phyloP scores from a whole-genome alignment of 2,113 vertebrate genomes.

The Tragelaphus strepsiceros region DNA sequence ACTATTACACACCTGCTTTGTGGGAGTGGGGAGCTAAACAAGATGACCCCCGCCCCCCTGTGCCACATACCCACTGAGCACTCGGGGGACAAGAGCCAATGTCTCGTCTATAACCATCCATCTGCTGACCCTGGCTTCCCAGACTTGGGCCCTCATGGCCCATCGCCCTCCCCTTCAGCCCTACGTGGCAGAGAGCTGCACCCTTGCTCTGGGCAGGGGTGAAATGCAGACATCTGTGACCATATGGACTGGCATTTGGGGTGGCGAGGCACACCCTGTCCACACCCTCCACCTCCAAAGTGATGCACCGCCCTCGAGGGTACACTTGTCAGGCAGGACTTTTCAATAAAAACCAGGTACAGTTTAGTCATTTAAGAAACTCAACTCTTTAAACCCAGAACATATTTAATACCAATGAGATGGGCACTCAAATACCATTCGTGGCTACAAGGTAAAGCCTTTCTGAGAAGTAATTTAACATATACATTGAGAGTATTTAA shows the following conservation, averaged over 20 bases:
- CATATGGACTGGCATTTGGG: not conserved
- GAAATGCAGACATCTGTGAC: not conserved
- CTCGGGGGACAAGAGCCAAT: not conserved
- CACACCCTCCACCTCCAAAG: not conserved
- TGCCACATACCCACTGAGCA: not conserved
- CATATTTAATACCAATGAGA: accelerated
- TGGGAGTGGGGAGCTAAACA: not conserved
- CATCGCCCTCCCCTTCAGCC: not conserved
- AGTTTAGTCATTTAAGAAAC: not conserved
- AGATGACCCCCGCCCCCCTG: not conserved
- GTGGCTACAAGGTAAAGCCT: accelerated
- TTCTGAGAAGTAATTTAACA: not conserved
- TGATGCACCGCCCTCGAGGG: not conserved
- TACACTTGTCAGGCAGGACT: not conserved
- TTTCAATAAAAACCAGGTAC: not conserved
- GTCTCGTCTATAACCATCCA: not conserved
- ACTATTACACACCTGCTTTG: not conserved
- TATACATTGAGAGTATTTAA: not conserved
- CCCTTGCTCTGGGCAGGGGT: not conserved
- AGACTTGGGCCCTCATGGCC: not conserved
- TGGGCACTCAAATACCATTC: not conserved
- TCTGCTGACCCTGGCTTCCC: not conserved
- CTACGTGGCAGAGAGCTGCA: not conserved
- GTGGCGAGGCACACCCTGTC: not conserved
- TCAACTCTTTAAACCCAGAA: not conserved